Conservation (phyloP, 2,113 vertebrate species). For the Oryzias javanicus region DNA sequence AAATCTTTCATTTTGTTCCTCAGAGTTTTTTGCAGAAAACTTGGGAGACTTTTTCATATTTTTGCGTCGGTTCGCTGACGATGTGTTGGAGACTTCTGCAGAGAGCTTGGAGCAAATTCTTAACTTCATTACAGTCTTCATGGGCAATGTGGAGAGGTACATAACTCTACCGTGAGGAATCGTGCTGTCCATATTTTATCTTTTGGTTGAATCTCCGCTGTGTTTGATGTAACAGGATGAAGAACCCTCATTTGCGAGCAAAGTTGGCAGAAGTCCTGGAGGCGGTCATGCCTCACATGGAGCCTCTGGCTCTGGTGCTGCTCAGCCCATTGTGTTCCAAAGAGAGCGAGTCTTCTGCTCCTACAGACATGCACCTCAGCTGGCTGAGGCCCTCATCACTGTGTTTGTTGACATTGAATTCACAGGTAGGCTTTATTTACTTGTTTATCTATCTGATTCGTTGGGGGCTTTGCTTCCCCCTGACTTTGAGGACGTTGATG, state of each 20-base stretch:
- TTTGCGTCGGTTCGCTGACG: slow-evolving; percentile 92
- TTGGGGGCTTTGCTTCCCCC: background rate
- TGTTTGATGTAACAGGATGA: slow-evolving; percentile 82
- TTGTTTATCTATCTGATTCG: background rate
- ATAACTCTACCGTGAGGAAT: background rate
- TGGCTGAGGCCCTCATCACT: slow-evolving; percentile 93
- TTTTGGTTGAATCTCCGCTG: background rate
- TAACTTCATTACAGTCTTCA: slow-evolving; percentile 93
- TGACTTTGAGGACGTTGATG: background rate
- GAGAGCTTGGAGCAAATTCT: slow-evolving; percentile 91
- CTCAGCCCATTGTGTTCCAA: slow-evolving; percentile 87
- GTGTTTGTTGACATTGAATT: slow-evolving; percentile 99
- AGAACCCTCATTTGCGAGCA: slow-evolving; percentile 95
- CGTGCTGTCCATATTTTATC: background rate
- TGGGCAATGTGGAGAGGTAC: slow-evolving; percentile 93
- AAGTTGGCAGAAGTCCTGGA: slow-evolving; percentile 96
- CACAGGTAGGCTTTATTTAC: slow-evolving; percentile 78
- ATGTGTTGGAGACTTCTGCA: slow-evolving; percentile 88
- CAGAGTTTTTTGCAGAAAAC: slow-evolving; percentile 98
- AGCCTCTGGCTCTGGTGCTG: slow-evolving; percentile 77
- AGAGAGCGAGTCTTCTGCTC: slow-evolving; percentile 92
- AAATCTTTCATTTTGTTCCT: slow-evolving; percentile 32
- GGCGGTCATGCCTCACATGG: slow-evolving; percentile 97
- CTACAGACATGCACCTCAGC: slow-evolving; percentile 82
- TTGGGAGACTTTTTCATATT: slow-evolving; percentile 97